Evolutionary conservation across 2,113 vertebrate species (phyloP).

Genomic region (Herpailurus yagouaroundi): DNA sequence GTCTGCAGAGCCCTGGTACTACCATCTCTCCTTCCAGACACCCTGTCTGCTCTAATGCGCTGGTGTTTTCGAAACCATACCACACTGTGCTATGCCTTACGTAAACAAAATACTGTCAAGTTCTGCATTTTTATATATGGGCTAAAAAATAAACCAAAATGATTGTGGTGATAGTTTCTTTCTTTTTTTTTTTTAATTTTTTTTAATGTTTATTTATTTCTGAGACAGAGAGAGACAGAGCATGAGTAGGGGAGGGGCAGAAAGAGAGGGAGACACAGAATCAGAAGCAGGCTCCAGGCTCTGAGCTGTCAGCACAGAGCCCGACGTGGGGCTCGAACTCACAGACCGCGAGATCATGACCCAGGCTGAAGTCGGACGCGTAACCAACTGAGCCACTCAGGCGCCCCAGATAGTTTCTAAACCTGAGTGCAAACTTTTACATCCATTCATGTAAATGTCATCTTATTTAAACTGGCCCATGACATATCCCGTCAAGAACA

Average conservation of each 20-base stretch:
- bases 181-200: too few relatives aligned
- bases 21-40: not conserved
- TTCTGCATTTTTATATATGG: not conserved
- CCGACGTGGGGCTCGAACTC: too few relatives aligned
- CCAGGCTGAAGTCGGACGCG: too few relatives aligned
- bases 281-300: too few relatives aligned
- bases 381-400: too few relatives aligned
- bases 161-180: not conserved
- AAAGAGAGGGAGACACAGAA: too few relatives aligned
- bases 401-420: not conserved
- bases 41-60: not conserved
- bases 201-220: too few relatives aligned
- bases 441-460: not conserved
- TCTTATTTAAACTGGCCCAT: not conserved
- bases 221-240: too few relatives aligned
- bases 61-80: not conserved
- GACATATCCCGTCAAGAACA: not conserved
- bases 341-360: too few relatives aligned
- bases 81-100: not conserved
- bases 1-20: not conserved
- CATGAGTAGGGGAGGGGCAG: too few relatives aligned
- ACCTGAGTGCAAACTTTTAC: not conserved
- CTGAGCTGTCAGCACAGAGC: too few relatives aligned
- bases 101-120: not conserved
- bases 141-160: constrained; percentile 10